These are phyloP conservation scores for Astreopora myriophthalma DNA, from an alignment of 64 coral and sea anemone genomes.

Conservation along the genomic window DNA sequence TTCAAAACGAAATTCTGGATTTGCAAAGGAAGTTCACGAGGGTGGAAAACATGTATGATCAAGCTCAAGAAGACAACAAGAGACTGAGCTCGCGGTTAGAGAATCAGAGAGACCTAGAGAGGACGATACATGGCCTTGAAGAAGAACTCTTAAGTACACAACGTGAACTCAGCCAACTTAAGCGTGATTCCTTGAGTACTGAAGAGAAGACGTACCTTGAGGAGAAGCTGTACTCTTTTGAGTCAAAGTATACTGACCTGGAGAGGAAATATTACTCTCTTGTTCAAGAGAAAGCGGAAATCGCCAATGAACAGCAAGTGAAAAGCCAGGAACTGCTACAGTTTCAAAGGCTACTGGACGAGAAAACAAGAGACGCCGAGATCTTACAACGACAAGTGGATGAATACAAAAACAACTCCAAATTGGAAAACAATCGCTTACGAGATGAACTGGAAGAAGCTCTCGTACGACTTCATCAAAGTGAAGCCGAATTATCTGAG, in stretches of 20 bases:
- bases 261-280: neutral
- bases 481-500: conserved; percentile 39
- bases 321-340: neutral
- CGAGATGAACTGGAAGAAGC: conserved; percentile 74
- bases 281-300: conserved; percentile 9
- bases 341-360: conserved; percentile 24
- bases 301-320: neutral
- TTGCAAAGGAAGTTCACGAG: conserved; percentile 51
- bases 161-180: conserved; percentile 39
- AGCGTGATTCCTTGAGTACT: neutral
- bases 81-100: conserved; percentile 35
- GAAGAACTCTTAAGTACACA: conserved; percentile 28
- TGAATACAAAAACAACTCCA: conserved; percentile 37
- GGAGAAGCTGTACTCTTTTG: neutral
- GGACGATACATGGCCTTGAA: conserved; percentile 27
- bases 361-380: conserved; percentile 26
- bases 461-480: conserved; percentile 55
- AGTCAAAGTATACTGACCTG: conserved; percentile 6
- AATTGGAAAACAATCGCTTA: conserved; percentile 49
- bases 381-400: conserved; percentile 48
- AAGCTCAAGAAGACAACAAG: conserved; percentile 54
- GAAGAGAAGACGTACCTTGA: conserved; percentile 9
- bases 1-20: conserved; percentile 59
- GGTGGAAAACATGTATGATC: conserved; percentile 56
- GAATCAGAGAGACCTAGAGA: conserved; percentile 58